Percentiles rank a stretch among this genome's conserved stretches.
phyloP scores from a whole-genome alignment of 2,113 vertebrate species.

The Gymnogyps californianus region DNA sequence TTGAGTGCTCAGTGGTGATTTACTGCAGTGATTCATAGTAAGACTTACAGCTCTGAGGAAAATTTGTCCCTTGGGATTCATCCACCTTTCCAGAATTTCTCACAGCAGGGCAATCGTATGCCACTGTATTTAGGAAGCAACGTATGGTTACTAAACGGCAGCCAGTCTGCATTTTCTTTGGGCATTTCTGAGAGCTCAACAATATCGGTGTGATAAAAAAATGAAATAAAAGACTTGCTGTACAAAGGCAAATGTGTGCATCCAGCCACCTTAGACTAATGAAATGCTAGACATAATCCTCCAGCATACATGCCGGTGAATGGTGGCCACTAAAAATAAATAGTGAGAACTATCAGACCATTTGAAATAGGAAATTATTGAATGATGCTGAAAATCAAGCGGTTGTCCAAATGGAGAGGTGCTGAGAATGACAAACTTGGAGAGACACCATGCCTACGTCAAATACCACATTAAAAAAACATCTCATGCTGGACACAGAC shows the following conservation, averaged over 20 bases:
- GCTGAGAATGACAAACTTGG: neutral
- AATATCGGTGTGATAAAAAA: neutral
- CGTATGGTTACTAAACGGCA: neutral
- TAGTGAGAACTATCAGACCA: neutral
- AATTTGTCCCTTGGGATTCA: constrained; percentile 28
- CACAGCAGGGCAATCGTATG: neutral
- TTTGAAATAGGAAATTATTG: neutral
- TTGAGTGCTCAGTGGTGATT: constrained; percentile 12
- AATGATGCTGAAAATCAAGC: neutral
- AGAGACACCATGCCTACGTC: neutral
- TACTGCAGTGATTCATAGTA: constrained; percentile 45
- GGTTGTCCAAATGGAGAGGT: neutral
- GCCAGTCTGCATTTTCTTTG: neutral
- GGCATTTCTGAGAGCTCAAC: neutral
- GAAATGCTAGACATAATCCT: neutral
- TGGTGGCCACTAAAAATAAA: neutral
- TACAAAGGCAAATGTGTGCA: neutral
- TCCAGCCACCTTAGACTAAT: neutral
- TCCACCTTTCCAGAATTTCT: constrained; percentile 46
- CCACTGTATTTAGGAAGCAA: neutral
- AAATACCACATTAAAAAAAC: neutral
- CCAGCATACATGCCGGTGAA: neutral
- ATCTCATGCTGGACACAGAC: neutral
- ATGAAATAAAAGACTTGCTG: neutral
- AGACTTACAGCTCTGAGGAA: constrained; percentile 8